Evolutionary conservation across 2,888 invertebrate genomes (phyloP).

Genomic region (Cacoxenus indagator): DNA sequence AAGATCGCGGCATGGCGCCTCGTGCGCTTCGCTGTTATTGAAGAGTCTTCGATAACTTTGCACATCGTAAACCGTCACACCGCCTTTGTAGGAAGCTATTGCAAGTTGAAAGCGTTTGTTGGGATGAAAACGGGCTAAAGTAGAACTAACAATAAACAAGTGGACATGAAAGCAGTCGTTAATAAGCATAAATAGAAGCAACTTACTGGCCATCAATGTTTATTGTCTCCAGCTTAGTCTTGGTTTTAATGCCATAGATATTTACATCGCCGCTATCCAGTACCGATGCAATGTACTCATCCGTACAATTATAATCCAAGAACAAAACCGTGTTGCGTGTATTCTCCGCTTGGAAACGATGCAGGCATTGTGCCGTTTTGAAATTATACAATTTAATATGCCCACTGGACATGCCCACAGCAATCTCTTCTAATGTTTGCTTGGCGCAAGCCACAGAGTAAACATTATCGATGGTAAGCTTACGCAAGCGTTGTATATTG

Average conservation of each 20-base stretch:
- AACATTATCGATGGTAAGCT: conserved; percentile 64
- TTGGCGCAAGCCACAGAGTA: conserved; percentile 67
- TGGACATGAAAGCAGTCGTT: not conserved
- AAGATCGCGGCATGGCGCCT: conserved; percentile 68
- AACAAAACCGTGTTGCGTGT: conserved; percentile 60
- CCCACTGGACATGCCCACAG: conserved; percentile 66
- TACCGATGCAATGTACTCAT: conserved; percentile 68
- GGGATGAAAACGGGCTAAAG: conserved; percentile 68
- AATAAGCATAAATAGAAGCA: not conserved
- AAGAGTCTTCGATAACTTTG: conserved; percentile 63
- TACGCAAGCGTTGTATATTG: conserved; percentile 64
- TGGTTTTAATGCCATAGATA: conserved; percentile 66
- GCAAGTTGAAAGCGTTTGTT: conserved; percentile 65
- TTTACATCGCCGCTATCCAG: conserved; percentile 66
- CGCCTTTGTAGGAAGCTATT: conserved; percentile 66
- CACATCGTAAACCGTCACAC: conserved; percentile 65
- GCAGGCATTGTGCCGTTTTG: conserved; percentile 55
- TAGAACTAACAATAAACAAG: conserved; percentile 51
- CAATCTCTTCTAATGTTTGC: conserved; percentile 62
- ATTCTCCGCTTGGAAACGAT: conserved; percentile 62
- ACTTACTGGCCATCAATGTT: conserved; percentile 64
- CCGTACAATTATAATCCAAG: conserved; percentile 67
- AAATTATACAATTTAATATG: conserved; percentile 64
- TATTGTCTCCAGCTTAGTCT: conserved; percentile 62
- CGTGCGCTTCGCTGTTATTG: conserved; percentile 59